Base-by-base conservation (phyloP, 2,113 vertebrate genomes). In the Solenodon paradoxus region DNA sequence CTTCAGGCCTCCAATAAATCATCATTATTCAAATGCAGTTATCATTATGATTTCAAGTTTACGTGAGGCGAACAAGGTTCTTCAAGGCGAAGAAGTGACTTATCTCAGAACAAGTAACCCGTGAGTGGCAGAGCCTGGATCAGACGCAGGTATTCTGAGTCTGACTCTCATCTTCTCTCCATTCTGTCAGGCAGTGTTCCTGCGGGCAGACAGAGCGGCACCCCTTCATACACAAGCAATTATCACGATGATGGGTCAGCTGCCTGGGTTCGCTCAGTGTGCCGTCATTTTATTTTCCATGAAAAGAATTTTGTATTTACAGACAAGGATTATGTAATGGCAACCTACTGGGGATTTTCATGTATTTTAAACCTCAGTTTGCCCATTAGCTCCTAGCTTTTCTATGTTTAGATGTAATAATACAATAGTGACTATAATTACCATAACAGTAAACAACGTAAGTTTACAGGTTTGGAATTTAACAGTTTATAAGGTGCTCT, bases 121-220 rank as follows among this genome's bases (percentile, higher is more conserved):
- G 0, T 17, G 1, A 61, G n/a, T 7, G 35, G 53, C 20, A 4
- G 38, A 69, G 78, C 38, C 55, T 10, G 38, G 83, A n/a, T 4
- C 32, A 19, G 24, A 72, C 0, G 19, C 68, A 96, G 96, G 95
- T 84, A 47, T 11, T 59, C 30, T 0, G 57, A 75, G n/a, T 66
- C 55, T 40, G 57, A 28, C 32, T 38, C 40, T 17, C 42, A 6
- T 22, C 78, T 30, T 40, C 75, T 26, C 10, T 61, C 84, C 9
- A 0, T 45, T 53, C 92, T 24, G 24, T 63, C n/a, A 13, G 1
- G 47, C 69, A 7, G 0, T n/a, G 24, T 57, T 77, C 77, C 88
- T 81, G 93, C 11, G 94, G 92, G 90, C 15, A 97, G 95, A 97
- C 96, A 93, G 92, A 79, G 61, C 0, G 80, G 94, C 96, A 90